A percentile compares a stretch with the other conserved stretches of the same genome.
Evolutionary conservation across 2,888 invertebrate species (phyloP).

Genomic region (Idaea straminata): DNA sequence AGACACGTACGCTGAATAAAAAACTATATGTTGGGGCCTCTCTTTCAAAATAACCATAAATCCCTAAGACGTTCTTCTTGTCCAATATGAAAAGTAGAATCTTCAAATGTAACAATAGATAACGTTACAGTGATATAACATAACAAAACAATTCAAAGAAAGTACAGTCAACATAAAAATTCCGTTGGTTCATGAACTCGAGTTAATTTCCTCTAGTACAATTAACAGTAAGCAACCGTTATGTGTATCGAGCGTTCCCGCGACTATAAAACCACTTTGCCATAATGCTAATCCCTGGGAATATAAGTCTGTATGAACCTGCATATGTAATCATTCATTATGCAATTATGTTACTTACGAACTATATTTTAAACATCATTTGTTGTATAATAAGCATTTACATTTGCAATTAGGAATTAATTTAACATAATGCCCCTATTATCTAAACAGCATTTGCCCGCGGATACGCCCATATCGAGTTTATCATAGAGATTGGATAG

Average conservation of each 20-base stretch:
- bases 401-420: not conserved
- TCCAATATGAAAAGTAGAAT: not conserved
- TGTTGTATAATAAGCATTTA: slow-evolving; percentile 8
- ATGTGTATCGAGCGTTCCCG: slow-evolving; percentile 50
- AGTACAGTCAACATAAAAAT: slow-evolving; percentile 22
- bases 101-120: not conserved
- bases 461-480: not conserved
- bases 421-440: not conserved
- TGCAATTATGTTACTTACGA: slow-evolving; percentile 24
- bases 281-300: slow-evolving; percentile 51
- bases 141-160: slow-evolving; percentile 11
- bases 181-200: slow-evolving; percentile 34
- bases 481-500: not conserved
- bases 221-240: slow-evolving; percentile 43
- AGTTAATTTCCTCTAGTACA: slow-evolving; percentile 37
- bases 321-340: slow-evolving; percentile 35
- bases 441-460: not conserved
- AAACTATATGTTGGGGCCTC: not conserved
- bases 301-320: slow-evolving; percentile 39
- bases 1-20: not conserved
- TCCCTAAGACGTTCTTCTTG: not conserved
- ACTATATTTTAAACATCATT: slow-evolving; percentile 8
- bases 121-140: slow-evolving; percentile 7
- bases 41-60: not conserved
- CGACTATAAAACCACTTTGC: slow-evolving; percentile 43